Percentiles rank a stretch among this genome's conserved stretches.
phyloP scores from a whole-genome alignment of 2,113 vertebrate genomes.

The Hydropotes inermis region DNA sequence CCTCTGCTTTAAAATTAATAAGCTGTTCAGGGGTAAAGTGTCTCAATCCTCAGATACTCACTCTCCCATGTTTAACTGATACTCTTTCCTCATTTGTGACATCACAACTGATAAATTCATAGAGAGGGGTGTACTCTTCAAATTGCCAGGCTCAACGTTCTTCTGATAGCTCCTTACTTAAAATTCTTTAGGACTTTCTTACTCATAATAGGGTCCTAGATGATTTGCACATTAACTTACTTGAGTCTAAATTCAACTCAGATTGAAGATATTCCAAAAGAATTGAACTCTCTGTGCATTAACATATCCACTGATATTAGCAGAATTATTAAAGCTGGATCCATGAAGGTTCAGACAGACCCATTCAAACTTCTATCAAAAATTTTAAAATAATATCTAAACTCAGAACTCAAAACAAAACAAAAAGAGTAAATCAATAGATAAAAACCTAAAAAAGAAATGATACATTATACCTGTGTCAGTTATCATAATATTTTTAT shows the following conservation, averaged over 20 bases:
- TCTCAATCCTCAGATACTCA: not conserved
- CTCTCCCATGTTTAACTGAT: not conserved
- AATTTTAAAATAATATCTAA: not conserved
- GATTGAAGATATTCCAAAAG: not conserved
- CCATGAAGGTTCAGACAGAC: not conserved
- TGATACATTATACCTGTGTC: not conserved
- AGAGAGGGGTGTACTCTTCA: not conserved
- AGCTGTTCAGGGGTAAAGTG: accelerated
- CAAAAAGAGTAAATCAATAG: not conserved
- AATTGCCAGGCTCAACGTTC: not conserved
- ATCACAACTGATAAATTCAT: not conserved
- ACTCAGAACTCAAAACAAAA: not conserved
- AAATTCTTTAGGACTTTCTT: not conserved
- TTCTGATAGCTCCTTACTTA: not conserved
- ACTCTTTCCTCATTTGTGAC: not conserved
- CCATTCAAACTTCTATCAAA: not conserved
- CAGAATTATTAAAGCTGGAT: not conserved
- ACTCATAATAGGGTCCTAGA: not conserved
- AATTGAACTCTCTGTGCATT: not conserved
- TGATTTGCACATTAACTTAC: not conserved
- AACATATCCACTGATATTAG: not conserved
- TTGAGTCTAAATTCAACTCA: not conserved
- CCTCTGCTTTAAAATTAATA: not conserved
- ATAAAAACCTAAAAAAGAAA: not conserved
- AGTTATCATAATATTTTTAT: not conserved